Evolutionary conservation across 1,140 invertebrate genomes (phyloP).

Genomic region (Carposina sasakii): DNA sequence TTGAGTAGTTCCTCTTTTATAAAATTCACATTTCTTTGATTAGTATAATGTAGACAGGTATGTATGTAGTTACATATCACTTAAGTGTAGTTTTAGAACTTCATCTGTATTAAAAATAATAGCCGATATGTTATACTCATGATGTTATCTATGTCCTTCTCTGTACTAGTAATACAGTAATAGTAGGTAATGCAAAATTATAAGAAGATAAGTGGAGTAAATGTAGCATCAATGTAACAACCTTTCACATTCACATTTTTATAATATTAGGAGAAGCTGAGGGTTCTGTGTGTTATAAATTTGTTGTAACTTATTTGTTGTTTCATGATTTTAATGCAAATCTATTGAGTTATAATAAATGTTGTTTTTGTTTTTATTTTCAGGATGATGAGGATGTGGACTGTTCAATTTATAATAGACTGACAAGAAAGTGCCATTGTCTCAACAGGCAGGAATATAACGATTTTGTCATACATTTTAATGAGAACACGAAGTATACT

Average conservation of each 20-base stretch:
- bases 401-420: conserved; percentile 53
- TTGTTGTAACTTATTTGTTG: not conserved
- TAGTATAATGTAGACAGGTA: too few species aligned
- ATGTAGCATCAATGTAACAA: not conserved
- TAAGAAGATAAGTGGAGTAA: not conserved
- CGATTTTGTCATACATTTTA: conserved; percentile 59
- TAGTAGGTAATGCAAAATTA: too few species aligned
- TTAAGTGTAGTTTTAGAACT: too few species aligned
- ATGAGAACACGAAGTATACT: conserved; percentile 45
- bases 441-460: conserved; percentile 48
- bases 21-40: too few species aligned
- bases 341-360: not conserved
- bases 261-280: not conserved
- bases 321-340: not conserved
- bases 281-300: not conserved
- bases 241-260: not conserved
- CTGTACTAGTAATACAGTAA: too few species aligned
- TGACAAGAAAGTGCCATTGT: conserved; percentile 56
- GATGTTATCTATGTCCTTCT: too few species aligned
- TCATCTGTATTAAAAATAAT: too few species aligned
- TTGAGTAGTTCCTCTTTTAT: too few species aligned
- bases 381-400: conserved; percentile 46
- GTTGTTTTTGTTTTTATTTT: conserved; percentile 4
- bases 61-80: too few species aligned
- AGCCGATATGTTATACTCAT: too few species aligned